A percentile compares a stretch with the other conserved stretches of the same genome.
Conservation (phyloP, 2,797 vertebrate species). For the Leuciscus waleckii region DNA sequence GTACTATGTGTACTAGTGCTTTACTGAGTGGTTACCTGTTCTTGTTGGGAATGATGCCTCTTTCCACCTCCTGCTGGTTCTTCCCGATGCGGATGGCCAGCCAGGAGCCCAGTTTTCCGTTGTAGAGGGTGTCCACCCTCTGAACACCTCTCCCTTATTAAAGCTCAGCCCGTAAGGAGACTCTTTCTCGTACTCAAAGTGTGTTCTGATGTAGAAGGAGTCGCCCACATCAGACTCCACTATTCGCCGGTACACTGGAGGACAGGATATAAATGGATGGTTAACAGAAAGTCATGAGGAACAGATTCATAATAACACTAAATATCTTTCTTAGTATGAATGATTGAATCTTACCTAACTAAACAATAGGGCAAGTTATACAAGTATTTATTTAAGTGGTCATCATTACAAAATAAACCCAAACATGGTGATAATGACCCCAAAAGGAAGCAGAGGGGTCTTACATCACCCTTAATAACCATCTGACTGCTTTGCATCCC, state of each 20-base stretch:
- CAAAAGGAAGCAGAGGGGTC: background rate
- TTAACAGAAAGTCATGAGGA: background rate
- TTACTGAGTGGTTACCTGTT: conserved; percentile 50
- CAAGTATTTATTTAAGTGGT: background rate
- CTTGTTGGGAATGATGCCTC: conserved; percentile 81
- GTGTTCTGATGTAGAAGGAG: conserved; percentile 97
- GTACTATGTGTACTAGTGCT: background rate
- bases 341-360: background rate
- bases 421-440: background rate
- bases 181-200: conserved; percentile 98
- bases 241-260: conserved; percentile 93
- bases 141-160: conserved; percentile 96
- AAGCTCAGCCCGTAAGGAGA: conserved; percentile 96
- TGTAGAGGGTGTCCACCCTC: conserved; percentile 95
- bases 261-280: conserved; percentile 53
- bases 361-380: background rate
- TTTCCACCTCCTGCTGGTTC: conserved; percentile 78
- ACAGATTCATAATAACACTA: background rate
- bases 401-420: background rate
- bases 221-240: conserved; percentile 98
- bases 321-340: background rate
- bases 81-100: conserved; percentile 85
- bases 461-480: background rate
- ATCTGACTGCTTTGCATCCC: background rate
- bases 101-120: conserved; percentile 92